These are phyloP conservation scores for Tetranychus urticae DNA, from an alignment of 1,140 invertebrate genomes.

Conservation along the genomic window DNA sequence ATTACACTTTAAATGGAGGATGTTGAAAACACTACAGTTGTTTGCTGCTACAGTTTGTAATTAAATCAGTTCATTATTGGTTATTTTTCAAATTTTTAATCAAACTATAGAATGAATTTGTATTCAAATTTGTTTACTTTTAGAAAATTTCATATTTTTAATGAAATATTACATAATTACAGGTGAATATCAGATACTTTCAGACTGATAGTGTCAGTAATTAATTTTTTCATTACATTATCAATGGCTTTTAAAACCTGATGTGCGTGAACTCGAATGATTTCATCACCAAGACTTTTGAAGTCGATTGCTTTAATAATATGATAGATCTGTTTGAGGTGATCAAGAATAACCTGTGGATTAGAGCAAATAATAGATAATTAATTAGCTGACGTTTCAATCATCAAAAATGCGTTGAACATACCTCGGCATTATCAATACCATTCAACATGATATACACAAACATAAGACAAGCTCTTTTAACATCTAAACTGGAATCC, in stretches of 20 bases:
- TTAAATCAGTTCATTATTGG: no score
- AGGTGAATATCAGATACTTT: no score
- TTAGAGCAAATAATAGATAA: background rate
- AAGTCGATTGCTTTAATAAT: background rate
- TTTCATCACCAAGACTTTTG: conserved; percentile 27
- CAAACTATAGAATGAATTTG: no score
- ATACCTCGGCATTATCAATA: conserved; percentile 37
- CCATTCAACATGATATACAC: conserved; percentile 43
- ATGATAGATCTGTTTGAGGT: background rate
- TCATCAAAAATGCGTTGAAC: conserved; percentile 13
- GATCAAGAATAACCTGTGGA: background rate
- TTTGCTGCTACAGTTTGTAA: no score
- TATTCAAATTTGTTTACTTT: no score
- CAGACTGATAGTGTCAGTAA: no score
- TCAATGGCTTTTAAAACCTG: conserved; percentile 49
- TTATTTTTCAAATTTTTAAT: no score
- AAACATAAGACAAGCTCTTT: conserved; percentile 50
- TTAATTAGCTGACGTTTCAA: background rate
- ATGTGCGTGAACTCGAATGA: conserved; percentile 41
- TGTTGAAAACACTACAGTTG: no score
- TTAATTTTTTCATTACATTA: background rate
- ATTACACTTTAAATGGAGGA: no score
- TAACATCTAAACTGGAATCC: conserved; percentile 40
- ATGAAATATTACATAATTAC: no score
- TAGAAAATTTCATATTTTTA: no score